Conservation (phyloP, 2,113 vertebrate species). For the Lamprologus ornatipinnis region DNA sequence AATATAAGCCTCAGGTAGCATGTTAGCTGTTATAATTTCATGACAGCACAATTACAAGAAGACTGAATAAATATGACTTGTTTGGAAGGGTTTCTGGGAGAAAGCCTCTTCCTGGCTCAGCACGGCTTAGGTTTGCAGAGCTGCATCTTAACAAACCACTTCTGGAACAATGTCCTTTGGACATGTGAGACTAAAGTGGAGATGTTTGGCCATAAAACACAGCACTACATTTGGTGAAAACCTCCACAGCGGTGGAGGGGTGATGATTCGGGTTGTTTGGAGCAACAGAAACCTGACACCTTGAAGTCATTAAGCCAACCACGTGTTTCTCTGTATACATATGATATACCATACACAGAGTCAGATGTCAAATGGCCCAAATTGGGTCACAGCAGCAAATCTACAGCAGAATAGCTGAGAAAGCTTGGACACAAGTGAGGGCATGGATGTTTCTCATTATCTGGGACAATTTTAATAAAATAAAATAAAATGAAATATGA, state of each 20-base stretch:
- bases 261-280: neutral
- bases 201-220: neutral
- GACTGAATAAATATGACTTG: rapidly evolving
- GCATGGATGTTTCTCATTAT: neutral
- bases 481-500: rapidly evolving
- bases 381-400: neutral
- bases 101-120: neutral
- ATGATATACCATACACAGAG: rapidly evolving
- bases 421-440: neutral
- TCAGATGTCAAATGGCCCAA: neutral
- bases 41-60: neutral
- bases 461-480: neutral
- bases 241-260: neutral
- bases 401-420: neutral
- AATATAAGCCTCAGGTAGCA: rapidly evolving
- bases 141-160: neutral
- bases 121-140: rapidly evolving
- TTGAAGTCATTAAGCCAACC: neutral
- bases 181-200: neutral
- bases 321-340: neutral
- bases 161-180: neutral
- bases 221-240: neutral
- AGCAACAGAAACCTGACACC: neutral
- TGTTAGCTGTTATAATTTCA: neutral
- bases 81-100: neutral